Evolutionary conservation across 2,113 vertebrate species (phyloP), one percentile per base, ranked within the genome.

Genomic region (Phalacrocorax carbo): DNA sequence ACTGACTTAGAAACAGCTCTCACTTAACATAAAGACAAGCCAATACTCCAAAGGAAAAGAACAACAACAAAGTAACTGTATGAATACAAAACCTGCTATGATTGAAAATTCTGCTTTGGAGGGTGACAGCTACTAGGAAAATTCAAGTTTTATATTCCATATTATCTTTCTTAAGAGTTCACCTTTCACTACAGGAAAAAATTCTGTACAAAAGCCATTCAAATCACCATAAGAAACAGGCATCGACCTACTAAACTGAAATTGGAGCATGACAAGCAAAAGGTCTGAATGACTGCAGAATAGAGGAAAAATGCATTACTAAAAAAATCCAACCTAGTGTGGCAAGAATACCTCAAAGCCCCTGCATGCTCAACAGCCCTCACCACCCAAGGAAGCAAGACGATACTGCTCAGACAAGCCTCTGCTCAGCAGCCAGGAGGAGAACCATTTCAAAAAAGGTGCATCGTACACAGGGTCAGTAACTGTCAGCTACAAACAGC

Each of bases 381-480:
- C 27, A 14, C 44, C 48, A 82, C 11, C 30, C 20, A 11, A 40
- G 15, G n/a, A 64, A 81, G 40, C 7, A 64, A 65, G 65, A 25
- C 2, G 0, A 27, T 4, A 48, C 30, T 8, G 29, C 68, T 64
- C 21, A 23, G 36, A 42, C 25, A 46, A 75, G 73, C 27, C 26
- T 34, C 44, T 27, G 7, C 64, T 34, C 36, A 46, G 88, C 79
- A 73, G 46, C 62, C 14, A 57, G 68, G 16, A 61, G 8, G 2
- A 73, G 5, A 90, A 38, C 3, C 34, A 4, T 7, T 1, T 19
- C 27, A 38, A 6, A 40, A 9, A n/a, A 18, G 8, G 42, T 2
- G 0, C 10, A 7, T 1, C 2, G 1, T 22, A 14, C 0, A 1
- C 32, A 38, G 2, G 0, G 16, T 2, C 54, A 32, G 1, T 15